Base-by-base conservation (phyloP, 1,140 invertebrate genomes). In the Lerema accius region DNA sequence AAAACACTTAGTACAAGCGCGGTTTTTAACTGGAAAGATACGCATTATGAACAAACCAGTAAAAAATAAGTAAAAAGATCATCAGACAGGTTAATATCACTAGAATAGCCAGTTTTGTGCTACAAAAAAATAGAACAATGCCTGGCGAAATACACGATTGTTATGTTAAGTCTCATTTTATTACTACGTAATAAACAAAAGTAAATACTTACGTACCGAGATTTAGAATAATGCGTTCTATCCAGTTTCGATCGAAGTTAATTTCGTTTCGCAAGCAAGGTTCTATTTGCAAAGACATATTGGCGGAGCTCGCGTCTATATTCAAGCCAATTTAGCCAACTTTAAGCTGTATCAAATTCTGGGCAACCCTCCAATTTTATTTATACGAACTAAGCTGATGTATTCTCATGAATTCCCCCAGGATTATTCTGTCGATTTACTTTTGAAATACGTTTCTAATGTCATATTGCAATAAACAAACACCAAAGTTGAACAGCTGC, bases 221-320 rank as follows among this genome's bases (percentile, higher is more conserved):
- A 50, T 84, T 42, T 17, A 83, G 60, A 32, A 86, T 73, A 7
- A 82, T 65, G 64, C 65, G 62, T 59, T 86, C 79, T 17, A 83
- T 65, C 70, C 70, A 76, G 17, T 39, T 49, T 15, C 42, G 58
- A 46, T 83, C 62, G 28, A 77, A 76, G 28, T 64, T 66, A 3
- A 78, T 49, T 45, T 75, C 63, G 13, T 50, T 56, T 14, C 19
- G 61, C 7, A 39, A 16, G 37, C 71, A 72, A 0, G 61, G 45
- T 64, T 78, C 48, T 13, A 72, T 4, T 58, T 72, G 64, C 42
- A 69, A 43, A 4, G 71, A 55, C 70, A 77, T 74, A 37, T 32
- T 71, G 11, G 6, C 2, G 9, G 17, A 40, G 48, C 14, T 9
- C 9, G 4, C 7, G 9, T 32, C 7, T 32, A 7, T 32, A 32